A percentile compares a stretch with the other conserved stretches of the same genome.
Evolutionary conservation across 2,797 vertebrate species (phyloP).

Genomic region (Adelosebastes latens): DNA sequence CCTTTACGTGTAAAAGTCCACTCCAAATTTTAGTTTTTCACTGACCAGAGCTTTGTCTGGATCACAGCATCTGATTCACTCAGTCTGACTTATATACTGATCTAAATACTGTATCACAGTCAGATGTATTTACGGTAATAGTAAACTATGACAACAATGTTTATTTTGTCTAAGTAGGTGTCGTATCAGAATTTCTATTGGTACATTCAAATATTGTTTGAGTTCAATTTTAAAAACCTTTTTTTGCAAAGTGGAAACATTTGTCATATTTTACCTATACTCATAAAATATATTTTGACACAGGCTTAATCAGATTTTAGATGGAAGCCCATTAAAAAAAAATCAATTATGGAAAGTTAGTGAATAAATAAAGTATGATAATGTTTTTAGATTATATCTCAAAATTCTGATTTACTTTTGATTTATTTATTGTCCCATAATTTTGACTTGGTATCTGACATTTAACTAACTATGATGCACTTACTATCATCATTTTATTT

Average conservation of each 20-base stretch:
- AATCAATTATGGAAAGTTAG: background rate
- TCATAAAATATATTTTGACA: background rate
- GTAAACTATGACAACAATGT: no score
- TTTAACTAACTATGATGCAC: background rate
- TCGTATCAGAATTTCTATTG: background rate
- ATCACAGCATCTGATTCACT: no score
- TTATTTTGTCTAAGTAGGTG: background rate
- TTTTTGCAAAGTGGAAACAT: background rate
- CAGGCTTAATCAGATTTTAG: background rate
- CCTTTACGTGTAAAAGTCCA: no score
- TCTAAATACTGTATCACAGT: no score
- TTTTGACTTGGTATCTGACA: background rate
- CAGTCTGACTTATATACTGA: no score
- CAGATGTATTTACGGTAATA: no score
- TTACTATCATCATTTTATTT: no score
- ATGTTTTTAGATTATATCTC: background rate
- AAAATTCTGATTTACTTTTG: background rate
- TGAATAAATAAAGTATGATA: background rate
- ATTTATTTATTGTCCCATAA: background rate
- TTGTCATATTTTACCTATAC: background rate
- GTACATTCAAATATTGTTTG: background rate
- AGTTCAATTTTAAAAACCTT: background rate
- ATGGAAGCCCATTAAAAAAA: background rate
- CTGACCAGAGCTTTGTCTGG: no score
- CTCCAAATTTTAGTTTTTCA: no score